phyloP scores from a whole-genome alignment of 1,140 invertebrate species.

The Ptiloglossa arizonensis region DNA sequence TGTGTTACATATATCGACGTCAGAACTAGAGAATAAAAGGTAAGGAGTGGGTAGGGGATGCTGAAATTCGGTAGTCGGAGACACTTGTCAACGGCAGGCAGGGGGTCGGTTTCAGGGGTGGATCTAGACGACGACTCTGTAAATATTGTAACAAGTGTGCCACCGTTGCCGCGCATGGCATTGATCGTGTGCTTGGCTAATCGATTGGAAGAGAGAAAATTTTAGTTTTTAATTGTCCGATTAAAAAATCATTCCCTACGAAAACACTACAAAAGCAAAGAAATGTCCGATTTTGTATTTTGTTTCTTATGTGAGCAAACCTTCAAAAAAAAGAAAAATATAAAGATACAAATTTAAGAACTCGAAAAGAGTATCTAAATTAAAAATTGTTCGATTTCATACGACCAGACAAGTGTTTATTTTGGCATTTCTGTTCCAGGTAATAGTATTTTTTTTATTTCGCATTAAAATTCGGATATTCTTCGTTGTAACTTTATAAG shows the following conservation, averaged over 20 bases:
- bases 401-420: too few relatives aligned
- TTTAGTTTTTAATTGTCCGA: constrained; percentile 17
- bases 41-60: constrained; percentile 14
- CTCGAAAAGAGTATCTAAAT: too few relatives aligned
- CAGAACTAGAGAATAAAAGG: constrained; percentile 10
- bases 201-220: constrained; percentile 32
- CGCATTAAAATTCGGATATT: too few relatives aligned
- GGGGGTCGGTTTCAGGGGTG: constrained; percentile 69
- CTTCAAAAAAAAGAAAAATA: too few relatives aligned
- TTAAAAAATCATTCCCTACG: background rate
- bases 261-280: too few relatives aligned
- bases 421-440: too few relatives aligned
- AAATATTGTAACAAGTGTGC: constrained; percentile 82
- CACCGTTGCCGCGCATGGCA: constrained; percentile 31
- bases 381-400: too few relatives aligned
- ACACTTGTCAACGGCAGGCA: constrained; percentile 76
- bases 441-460: too few relatives aligned
- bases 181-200: constrained; percentile 36
- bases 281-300: too few relatives aligned
- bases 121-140: constrained; percentile 75
- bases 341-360: too few relatives aligned
- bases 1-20: constrained; percentile 14
- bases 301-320: too few relatives aligned
- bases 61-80: constrained; percentile 61
- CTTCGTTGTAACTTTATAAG: too few relatives aligned